Percentiles rank a stretch among this genome's conserved stretches.
Evolutionary conservation across 2,888 invertebrate genomes (phyloP).

Genomic region (Epinotia nisella): DNA sequence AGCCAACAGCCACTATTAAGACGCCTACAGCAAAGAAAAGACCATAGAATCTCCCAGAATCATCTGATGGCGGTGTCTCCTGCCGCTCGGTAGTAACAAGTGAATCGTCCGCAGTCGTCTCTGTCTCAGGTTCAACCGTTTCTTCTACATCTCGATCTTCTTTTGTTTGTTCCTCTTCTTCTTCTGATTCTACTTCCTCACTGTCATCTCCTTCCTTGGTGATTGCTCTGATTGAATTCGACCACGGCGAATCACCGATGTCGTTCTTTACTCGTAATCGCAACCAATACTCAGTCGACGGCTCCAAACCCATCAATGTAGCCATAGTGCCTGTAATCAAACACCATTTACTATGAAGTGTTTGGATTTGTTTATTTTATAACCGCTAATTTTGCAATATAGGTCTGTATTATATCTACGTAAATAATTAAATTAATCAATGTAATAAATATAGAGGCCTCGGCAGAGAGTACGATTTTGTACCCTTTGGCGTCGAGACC

Average conservation of each 20-base stretch:
- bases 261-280: slow-evolving; percentile 63
- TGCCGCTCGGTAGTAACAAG: slow-evolving; percentile 14
- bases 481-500: no score
- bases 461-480: no score
- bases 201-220: slow-evolving; percentile 49
- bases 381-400: no score
- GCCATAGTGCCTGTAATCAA: slow-evolving; percentile 53
- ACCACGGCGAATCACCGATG: slow-evolving; percentile 67
- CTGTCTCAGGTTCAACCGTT: slow-evolving; percentile 38
- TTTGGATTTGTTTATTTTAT: background rate
- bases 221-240: slow-evolving; percentile 52
- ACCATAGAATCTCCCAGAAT: slow-evolving; percentile 62
- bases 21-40: slow-evolving; percentile 70
- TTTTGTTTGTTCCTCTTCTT: slow-evolving; percentile 45
- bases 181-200: slow-evolving; percentile 36
- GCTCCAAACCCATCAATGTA: slow-evolving; percentile 55
- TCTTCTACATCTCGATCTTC: slow-evolving; percentile 42
- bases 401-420: no score
- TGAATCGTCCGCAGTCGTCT: slow-evolving; percentile 46
- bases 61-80: slow-evolving; percentile 35
- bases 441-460: no score
- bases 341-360: background rate
- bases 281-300: slow-evolving; percentile 64
- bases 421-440: no score
- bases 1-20: slow-evolving; percentile 59